Base-by-base conservation (phyloP, 1,140 invertebrate species). In the Megalonaias nervosa region DNA sequence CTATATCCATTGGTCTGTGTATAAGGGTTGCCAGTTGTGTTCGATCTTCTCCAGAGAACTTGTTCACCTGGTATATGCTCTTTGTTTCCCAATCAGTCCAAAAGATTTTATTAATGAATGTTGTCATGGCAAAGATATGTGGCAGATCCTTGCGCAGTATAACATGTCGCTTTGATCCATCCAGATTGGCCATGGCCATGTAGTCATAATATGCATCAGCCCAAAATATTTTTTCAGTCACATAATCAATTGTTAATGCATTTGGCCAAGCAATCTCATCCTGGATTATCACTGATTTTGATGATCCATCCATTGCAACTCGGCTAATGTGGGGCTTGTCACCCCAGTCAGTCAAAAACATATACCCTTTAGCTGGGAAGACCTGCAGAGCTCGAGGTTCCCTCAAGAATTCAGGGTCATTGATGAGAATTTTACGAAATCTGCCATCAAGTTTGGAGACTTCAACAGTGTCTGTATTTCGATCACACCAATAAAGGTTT, bases 291-390 rank as follows among this genome's bases (percentile, higher is more conserved):
- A 94, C 94, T 26, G 93, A 93, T 19, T 97, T 92, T 82, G 95
- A 94, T 0, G 94, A 94, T 0, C 98, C 98, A 87, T 99, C 98
- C 96, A 99, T 97, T n/a, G 97, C 97, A 6, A 98, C 94, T 77
- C 98, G 92, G 90, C 99, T 98, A 71, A 99, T 97, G 13, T 98
- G 91, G 1, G 98, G 98, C 91, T 98, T 97, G 86, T 99, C 97
- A 59, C 98, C 98, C 98, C 98, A 99, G 90, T 99, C 98, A 0
- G 97, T 98, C 97, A 98, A 98, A 92, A 99, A 99, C 13, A 99
- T 91, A 93, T 79, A 84, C 11, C 87, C 88, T 23, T 84, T 83
- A 48, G 94, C 95, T 0, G 98, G 97, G 92, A 99, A 97, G 26
- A 99, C 89, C 85, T 96, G 96, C 93, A 99, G 97, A 1, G 98